Conservation (phyloP, 2,888 invertebrate genomes). For the Diaphora mendica region DNA sequence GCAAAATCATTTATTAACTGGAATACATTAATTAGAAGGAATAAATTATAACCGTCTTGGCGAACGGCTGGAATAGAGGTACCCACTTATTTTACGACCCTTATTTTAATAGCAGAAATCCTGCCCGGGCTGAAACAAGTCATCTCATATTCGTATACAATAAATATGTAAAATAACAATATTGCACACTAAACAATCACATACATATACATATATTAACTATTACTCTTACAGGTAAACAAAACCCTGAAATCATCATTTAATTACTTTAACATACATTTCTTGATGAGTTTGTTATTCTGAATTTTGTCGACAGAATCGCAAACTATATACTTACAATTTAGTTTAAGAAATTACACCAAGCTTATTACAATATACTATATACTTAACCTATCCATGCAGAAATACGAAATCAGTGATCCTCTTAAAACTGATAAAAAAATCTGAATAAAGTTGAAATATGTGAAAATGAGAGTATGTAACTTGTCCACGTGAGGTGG, state of each 20-base stretch:
- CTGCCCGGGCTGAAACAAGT: neutral
- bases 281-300: neutral
- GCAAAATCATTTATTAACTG: neutral
- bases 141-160: neutral
- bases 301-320: no score
- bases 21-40: neutral
- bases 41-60: neutral
- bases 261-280: neutral
- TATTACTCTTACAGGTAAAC: neutral
- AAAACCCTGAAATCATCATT: neutral
- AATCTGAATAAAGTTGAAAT: neutral
- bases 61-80: no score
- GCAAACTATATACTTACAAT: neutral
- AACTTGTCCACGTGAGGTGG: neutral
- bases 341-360: neutral
- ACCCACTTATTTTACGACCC: no score
- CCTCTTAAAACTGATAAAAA: neutral
- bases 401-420: neutral
- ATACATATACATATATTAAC: neutral
- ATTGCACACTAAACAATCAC: neutral
- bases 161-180: neutral
- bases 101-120: no score
- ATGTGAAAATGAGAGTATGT: neutral
- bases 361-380: neutral
- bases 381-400: neutral